These are phyloP conservation scores for Elachura formosa DNA, from an alignment of 2,113 vertebrate genomes.

Conservation along the genomic window DNA sequence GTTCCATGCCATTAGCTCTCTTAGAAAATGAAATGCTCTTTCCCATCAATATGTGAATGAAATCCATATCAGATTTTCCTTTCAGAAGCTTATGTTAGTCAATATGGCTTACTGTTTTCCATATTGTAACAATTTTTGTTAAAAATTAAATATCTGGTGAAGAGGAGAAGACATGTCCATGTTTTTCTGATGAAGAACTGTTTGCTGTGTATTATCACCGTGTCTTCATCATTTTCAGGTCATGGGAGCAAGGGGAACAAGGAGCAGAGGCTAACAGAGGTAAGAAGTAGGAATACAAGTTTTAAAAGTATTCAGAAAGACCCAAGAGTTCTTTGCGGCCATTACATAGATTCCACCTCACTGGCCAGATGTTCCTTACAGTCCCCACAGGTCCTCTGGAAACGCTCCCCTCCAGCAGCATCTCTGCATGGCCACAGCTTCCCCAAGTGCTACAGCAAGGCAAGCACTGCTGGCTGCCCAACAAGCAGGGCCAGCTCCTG, in stretches of 20 bases:
- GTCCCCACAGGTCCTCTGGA: background rate
- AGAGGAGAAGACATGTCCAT: background rate
- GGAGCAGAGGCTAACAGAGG: background rate
- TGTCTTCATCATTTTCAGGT: background rate
- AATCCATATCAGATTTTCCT: background rate
- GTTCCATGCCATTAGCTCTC: background rate
- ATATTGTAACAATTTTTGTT: background rate
- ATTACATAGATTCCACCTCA: background rate
- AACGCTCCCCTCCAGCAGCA: background rate
- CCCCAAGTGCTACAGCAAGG: background rate
- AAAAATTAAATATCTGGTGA: background rate
- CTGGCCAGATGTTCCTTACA: background rate
- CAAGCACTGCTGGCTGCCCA: background rate
- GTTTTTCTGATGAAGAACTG: background rate
- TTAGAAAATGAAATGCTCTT: background rate
- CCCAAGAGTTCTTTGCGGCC: background rate
- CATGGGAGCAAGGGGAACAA: background rate
- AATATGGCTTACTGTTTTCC: background rate
- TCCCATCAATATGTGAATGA: background rate
- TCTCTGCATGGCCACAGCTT: background rate
- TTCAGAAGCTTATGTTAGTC: background rate
- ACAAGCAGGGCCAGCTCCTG: background rate
- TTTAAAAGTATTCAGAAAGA: background rate
- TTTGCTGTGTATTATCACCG: rapidly evolving
- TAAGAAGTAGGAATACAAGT: background rate